Percentiles rank a stretch among this genome's conserved stretches.
Conservation (phyloP, 2,888 invertebrate species). For the Hofmannophila pseudospretella region DNA sequence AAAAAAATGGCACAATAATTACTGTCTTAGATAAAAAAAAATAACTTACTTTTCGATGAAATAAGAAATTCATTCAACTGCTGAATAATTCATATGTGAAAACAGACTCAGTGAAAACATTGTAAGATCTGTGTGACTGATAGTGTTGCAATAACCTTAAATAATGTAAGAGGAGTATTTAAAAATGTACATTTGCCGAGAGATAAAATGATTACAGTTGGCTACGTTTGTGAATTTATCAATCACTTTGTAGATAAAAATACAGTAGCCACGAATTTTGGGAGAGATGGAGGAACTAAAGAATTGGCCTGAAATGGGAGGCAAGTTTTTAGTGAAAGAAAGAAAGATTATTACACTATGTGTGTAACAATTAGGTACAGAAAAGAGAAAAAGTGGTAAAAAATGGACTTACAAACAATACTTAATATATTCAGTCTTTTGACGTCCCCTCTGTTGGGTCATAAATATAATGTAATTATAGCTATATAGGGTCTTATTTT, state of each 20-base stretch:
- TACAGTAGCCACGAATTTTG: neutral
- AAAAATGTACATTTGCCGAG: neutral
- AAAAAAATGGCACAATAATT: no score
- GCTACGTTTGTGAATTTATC: neutral
- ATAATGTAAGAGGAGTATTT: slow-evolving; percentile 1
- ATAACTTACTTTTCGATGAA: slow-evolving; percentile 11
- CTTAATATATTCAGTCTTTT: no score
- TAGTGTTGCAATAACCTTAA: neutral
- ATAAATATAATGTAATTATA: no score
- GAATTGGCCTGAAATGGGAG: no score
- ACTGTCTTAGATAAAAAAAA: neutral
- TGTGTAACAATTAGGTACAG: no score
- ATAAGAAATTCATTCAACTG: slow-evolving; percentile 18
- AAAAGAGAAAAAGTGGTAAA: no score
- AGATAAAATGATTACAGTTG: neutral
- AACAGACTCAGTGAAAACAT: slow-evolving; percentile 5
- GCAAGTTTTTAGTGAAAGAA: no score
- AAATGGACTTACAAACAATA: no score
- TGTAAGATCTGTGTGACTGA: neutral
- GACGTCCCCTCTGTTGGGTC: no score
- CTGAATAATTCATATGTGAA: slow-evolving; percentile 19
- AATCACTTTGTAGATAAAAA: neutral
- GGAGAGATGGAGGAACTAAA: no score
- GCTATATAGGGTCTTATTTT: no score
- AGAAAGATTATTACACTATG: no score